Conservation (phyloP, 2,888 invertebrate genomes). For the Idaea dimidiata region DNA sequence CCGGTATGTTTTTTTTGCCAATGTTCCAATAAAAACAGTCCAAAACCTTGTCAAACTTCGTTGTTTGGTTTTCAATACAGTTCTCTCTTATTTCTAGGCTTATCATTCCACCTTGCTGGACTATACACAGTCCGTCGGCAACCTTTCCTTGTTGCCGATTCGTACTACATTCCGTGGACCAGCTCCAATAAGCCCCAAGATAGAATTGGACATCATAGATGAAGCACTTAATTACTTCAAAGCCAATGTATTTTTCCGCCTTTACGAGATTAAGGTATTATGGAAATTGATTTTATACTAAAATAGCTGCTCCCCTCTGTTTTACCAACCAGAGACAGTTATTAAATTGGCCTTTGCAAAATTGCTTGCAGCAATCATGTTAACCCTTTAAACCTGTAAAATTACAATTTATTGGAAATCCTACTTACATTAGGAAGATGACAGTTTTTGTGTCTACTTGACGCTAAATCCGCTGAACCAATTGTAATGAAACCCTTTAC, state of each 20-base stretch:
- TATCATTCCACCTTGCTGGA: slow-evolving; percentile 96
- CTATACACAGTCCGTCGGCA: slow-evolving; percentile 89
- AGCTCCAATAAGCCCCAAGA: slow-evolving; percentile 85
- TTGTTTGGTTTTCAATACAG: neutral
- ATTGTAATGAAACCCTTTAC: too few species aligned
- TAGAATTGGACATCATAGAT: slow-evolving; percentile 95
- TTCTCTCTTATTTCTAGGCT: slow-evolving; percentile 82
- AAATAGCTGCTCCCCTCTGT: neutral
- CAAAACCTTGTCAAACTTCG: neutral
- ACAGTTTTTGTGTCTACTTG: too few species aligned
- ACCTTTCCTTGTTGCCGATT: slow-evolving; percentile 95
- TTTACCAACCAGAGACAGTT: neutral
- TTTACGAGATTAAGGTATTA: slow-evolving; percentile 97
- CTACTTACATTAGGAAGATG: too few species aligned
- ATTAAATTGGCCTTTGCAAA: neutral
- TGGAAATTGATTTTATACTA: neutral
- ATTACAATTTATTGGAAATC: too few species aligned
- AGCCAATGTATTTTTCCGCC: slow-evolving; percentile 99
- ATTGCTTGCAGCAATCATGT: too few species aligned
- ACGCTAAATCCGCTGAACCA: too few species aligned
- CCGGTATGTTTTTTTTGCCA: neutral
- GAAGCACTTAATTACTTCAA: slow-evolving; percentile 98
- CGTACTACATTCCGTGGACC: slow-evolving; percentile 96
- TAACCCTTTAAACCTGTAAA: too few species aligned
- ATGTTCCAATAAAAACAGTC: neutral